phyloP scores from a whole-genome alignment of 2,797 vertebrate genomes.

The Acipenser transmontanus region DNA sequence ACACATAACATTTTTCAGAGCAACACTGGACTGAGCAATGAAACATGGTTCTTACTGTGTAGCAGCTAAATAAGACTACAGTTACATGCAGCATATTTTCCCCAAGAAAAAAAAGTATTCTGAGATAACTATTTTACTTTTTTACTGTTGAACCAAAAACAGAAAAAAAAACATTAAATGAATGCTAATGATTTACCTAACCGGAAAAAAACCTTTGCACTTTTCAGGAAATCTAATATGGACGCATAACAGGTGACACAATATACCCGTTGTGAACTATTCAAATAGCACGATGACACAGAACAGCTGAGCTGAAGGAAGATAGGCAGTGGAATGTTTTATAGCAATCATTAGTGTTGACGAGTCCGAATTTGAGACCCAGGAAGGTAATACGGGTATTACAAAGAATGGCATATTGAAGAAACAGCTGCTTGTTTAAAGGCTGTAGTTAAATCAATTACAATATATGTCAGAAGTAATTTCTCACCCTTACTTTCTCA shows the following conservation, averaged over 20 bases:
- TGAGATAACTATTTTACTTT: too few relatives aligned
- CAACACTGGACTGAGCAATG: too few relatives aligned
- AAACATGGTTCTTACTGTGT: too few relatives aligned
- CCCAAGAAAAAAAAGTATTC: neutral
- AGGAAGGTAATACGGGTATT: slow-evolving; percentile 94
- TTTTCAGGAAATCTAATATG: slow-evolving; percentile 45
- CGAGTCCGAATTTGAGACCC: slow-evolving; percentile 97
- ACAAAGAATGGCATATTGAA: slow-evolving; percentile 95
- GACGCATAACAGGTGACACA: slow-evolving; percentile 77
- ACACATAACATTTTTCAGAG: too few relatives aligned
- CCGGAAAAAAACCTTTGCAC: too few relatives aligned
- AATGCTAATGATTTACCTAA: too few relatives aligned
- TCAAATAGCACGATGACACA: slow-evolving; percentile 63
- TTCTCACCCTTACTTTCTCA: too few relatives aligned
- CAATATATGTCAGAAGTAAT: too few relatives aligned
- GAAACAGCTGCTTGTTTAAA: slow-evolving; percentile 93
- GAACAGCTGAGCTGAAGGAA: slow-evolving; percentile 91
- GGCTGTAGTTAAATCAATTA: too few relatives aligned
- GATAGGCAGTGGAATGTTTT: slow-evolving; percentile 91
- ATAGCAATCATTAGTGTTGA: slow-evolving; percentile 97
- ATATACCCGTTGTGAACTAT: slow-evolving; percentile 86
- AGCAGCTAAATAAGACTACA: too few relatives aligned
- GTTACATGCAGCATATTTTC: neutral
- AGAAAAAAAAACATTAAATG: too few relatives aligned
- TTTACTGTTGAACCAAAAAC: slow-evolving; percentile 2